A percentile compares a stretch with the other conserved stretches of the same genome.
These are phyloP conservation scores for Channa striata DNA, from an alignment of 2,797 vertebrate genomes.

Conservation along the genomic window DNA sequence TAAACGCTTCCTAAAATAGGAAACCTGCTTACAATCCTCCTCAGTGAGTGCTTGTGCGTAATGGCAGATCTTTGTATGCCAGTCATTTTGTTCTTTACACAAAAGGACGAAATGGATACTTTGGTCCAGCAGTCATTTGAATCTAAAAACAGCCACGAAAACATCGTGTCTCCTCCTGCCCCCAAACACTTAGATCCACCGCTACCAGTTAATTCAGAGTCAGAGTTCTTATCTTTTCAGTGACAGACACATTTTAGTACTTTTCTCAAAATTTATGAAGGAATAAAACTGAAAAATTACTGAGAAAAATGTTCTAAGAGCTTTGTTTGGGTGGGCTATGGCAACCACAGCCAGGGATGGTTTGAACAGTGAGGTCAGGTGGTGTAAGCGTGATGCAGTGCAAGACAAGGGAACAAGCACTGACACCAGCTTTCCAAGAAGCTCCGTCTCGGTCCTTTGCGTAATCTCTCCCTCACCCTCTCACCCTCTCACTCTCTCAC, in stretches of 20 bases:
- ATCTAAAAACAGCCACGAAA: conserved; percentile 44
- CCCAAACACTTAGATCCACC: conserved; percentile 1
- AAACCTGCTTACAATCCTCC: conserved; percentile 68
- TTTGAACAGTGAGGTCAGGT: conserved; percentile 21
- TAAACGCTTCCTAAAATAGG: conserved; percentile 65
- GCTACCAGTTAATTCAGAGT: conserved; percentile 37
- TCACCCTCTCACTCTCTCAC: background rate
- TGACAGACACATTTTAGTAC: conserved; percentile 9
- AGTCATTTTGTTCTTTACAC: conserved; percentile 55
- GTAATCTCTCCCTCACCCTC: conserved; percentile 16
- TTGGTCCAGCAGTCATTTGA: conserved; percentile 50
- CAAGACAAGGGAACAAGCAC: background rate
- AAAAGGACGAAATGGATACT: conserved; percentile 62
- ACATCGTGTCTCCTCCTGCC: conserved; percentile 20
- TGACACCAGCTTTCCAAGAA: conserved; percentile 14
- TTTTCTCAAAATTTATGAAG: background rate
- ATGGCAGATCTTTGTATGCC: conserved; percentile 35
- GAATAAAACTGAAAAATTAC: conserved; percentile 2
- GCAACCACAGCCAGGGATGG: background rate
- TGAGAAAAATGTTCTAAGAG: background rate
- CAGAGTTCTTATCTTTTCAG: conserved; percentile 4
- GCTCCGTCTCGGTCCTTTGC: conserved; percentile 15
- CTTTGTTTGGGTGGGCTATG: background rate
- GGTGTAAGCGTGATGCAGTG: conserved; percentile 15
- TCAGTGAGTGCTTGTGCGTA: conserved; percentile 56